phyloP scores from a whole-genome alignment of 2,797 vertebrate genomes.

The Melanotaenia pygmaea region DNA sequence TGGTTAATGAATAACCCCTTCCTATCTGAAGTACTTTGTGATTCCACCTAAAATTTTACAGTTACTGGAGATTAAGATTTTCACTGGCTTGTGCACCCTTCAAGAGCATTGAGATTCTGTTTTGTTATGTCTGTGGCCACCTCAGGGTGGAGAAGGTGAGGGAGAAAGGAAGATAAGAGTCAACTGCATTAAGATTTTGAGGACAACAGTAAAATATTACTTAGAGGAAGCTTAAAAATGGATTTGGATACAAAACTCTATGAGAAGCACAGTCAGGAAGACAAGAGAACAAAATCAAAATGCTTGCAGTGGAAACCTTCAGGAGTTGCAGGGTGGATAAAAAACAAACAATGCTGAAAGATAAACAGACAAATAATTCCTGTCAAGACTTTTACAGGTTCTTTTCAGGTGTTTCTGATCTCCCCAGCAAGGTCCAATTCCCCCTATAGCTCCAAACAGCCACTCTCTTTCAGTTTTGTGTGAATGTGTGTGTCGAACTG shows the following conservation, averaged over 20 bases:
- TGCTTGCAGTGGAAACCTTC: conserved; percentile 13
- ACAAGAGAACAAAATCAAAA: neutral
- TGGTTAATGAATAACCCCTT: conserved; percentile 36
- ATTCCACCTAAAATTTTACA: conserved; percentile 25
- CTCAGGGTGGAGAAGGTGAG: conserved; percentile 34
- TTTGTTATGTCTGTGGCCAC: conserved; percentile 48
- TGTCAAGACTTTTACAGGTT: conserved; percentile 56
- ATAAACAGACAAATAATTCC: conserved; percentile 59
- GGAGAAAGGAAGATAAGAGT: conserved; percentile 31
- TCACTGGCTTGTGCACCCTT: conserved; percentile 21
- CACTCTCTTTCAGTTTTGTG: conserved; percentile 18
- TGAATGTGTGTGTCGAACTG: conserved; percentile 45
- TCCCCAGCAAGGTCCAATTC: conserved; percentile 34
- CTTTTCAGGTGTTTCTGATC: conserved; percentile 45
- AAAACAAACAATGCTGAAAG: conserved; percentile 39
- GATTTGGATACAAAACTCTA: conserved; percentile 65
- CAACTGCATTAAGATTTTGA: conserved; percentile 59
- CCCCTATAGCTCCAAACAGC: conserved; percentile 37
- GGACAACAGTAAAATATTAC: conserved; percentile 53
- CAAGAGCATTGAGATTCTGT: conserved; percentile 42
- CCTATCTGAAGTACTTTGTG: conserved; percentile 2
- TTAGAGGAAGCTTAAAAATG: conserved; percentile 42
- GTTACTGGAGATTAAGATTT: conserved; percentile 32
- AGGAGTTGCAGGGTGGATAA: conserved; percentile 14
- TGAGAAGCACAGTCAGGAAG: conserved; percentile 8